Base-by-base conservation (phyloP, 2,888 invertebrate genomes). In the Junonia oenone region DNA sequence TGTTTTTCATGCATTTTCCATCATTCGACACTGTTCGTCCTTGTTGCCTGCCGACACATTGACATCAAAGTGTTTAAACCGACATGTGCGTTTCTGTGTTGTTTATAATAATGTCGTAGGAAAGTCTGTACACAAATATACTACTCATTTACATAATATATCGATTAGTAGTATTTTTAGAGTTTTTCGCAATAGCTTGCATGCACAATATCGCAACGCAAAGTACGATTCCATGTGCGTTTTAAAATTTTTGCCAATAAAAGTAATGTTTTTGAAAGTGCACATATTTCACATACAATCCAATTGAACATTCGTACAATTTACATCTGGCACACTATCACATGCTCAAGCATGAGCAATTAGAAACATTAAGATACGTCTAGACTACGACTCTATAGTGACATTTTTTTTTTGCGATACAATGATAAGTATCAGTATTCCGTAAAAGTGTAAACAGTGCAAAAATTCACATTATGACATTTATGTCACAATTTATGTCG, bases 121-220 rank as follows among this genome's bases (percentile, higher is more conserved):
- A 29, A 33, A 9, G 35, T 49, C 29, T 13, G 37, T 55, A 49
- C 51, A 55, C 51, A 31, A 52, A 26, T 52, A 55, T 57, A 50
- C 57, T 51, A 55, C 57, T 55, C 51, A 35, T 26, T 22, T 35
- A 31, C 15, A 5, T 22, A 22, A 22, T 22, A 46, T 51, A 13
- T 38, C 37, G 13, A 52, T 38, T 38, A 52, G 55, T 45, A 33
- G 37, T 46, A 13, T 29, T 29, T 45, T 48, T 48, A 46, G 46
- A 22, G 19, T 49, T 52, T 52, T 19, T 11, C 13, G 46, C 46
- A 29, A 45, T 38, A 14, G 52, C 50, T 56, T 56, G 51, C 56
- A 56, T 53, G 47, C 50, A 56, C 55, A 38, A 52, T 17, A 54
- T 35, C 38, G 38, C 48, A 43, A 37, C 37, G 11, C 45, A 31